phyloP scores from a whole-genome alignment of 1,140 invertebrate species.

The Solenopsis fugax region DNA sequence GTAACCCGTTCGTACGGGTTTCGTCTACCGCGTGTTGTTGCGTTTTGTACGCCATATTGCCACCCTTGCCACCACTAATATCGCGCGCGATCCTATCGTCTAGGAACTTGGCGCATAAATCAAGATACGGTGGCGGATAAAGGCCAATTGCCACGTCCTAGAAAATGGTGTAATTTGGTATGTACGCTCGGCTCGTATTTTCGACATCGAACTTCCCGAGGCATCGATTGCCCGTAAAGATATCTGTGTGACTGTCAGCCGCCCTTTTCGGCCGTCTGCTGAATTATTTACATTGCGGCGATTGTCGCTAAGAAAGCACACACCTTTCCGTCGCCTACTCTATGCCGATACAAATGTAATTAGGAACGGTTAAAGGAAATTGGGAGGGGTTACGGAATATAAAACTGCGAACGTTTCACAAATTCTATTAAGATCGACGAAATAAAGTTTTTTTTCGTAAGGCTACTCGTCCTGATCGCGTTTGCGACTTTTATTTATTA shows the following conservation, averaged over 20 bases:
- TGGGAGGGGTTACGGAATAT: neutral
- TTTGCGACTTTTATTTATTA: neutral
- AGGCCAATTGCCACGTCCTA: conserved; percentile 55
- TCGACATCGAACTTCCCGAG: conserved; percentile 31
- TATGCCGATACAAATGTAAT: conserved; percentile 5
- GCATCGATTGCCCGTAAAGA: conserved; percentile 61
- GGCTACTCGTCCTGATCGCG: neutral
- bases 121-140: conserved; percentile 67
- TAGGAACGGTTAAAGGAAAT: neutral
- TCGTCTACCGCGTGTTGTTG: conserved; percentile 13
- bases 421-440: neutral
- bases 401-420: too few relatives aligned
- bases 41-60: conserved; percentile 25
- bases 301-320: conserved; percentile 52
- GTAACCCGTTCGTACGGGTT: conserved; percentile 31
- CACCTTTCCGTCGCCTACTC: neutral
- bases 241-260: conserved; percentile 57
- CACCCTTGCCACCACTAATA: conserved; percentile 7
- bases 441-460: neutral
- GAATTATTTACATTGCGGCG: conserved; percentile 68
- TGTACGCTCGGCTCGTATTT: conserved; percentile 35
- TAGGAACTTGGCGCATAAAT: conserved; percentile 70
- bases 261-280: conserved; percentile 32
- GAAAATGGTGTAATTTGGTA: conserved; percentile 63
- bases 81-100: conserved; percentile 64